Evolutionary conservation across 2,797 vertebrate species (phyloP).

Genomic region (Galagoides demidoff): DNA sequence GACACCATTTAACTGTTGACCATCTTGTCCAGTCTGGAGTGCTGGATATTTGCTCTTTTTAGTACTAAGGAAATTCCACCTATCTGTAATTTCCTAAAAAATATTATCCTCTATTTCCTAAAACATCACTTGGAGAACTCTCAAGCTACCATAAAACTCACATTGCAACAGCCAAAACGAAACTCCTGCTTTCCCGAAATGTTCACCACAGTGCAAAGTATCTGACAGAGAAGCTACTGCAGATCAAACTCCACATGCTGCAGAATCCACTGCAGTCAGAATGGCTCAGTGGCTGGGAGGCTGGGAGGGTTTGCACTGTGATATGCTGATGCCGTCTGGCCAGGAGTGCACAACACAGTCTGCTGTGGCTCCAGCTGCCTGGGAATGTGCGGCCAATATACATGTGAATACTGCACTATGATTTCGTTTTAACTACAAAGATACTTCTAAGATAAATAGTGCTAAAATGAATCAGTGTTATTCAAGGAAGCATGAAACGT

Average conservation of each 20-base stretch:
- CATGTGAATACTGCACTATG: neutral
- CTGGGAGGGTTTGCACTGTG: neutral
- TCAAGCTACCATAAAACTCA: neutral
- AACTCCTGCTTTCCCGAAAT: neutral
- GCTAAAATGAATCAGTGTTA: constrained; percentile 63
- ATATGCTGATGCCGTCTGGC: neutral
- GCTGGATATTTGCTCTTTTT: neutral
- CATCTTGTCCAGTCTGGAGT: neutral
- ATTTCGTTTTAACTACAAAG: constrained; percentile 69
- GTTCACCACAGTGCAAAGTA: neutral
- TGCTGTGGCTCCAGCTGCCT: neutral
- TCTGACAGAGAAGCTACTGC: neutral
- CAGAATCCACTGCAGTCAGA: neutral
- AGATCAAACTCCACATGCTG: neutral
- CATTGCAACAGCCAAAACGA: constrained; percentile 29
- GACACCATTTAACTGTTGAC: neutral
- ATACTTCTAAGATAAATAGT: constrained; percentile 65
- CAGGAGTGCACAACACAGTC: accelerated
- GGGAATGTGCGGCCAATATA: neutral
- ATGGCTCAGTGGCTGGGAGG: neutral
- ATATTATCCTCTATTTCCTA: constrained; percentile 8
- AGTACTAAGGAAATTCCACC: neutral
- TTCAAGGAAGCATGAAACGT: constrained; percentile 53
- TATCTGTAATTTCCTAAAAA: neutral
- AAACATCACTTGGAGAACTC: neutral